Evolutionary conservation across 2,888 invertebrate species (phyloP), one percentile per base, ranked within the genome.

Genomic region (Pristionchus maxplancki): DNA sequence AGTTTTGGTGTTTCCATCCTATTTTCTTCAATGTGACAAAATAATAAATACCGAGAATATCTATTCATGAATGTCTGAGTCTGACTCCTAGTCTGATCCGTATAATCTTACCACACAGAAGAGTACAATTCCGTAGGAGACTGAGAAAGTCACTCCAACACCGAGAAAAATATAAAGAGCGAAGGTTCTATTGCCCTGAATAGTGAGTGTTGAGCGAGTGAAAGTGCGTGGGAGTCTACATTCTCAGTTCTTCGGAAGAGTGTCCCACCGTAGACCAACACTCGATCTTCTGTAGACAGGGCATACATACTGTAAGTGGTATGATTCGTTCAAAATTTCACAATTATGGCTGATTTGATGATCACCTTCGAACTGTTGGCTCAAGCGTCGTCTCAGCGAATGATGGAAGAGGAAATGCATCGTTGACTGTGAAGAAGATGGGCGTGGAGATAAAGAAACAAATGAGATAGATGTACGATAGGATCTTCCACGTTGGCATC

Each of bases 131-230:
- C 53, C 82, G 34, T 53, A 83, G 13, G 82, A 40, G 24, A 11
- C 31, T 9, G 31, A 24, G 28, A 83, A 83, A 0, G 82, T 83
- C 20, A 83, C 28, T 11, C 82, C 82, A 34, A 83, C 31, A 24
- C 82, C 82, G 24, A 83, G 28, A 11, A 83, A 83, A 31, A 44
- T 53, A 9, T 83, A 83, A 5, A 53, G 34, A 6, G 82, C 82
- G 34, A 83, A 83, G 31, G 82, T 50, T 1, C 82, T 53, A 53
- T 83, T 83, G 13, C 53, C 82, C 82, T 83, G 82, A 83, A 40
- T 11, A 48, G 31, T 0, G 13, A 24, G 31, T 40, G n/a, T 9
- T 24, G 6, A 31, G 1, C 17, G 31, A 6, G 28, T 17, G 24
- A 8, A 34, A 37, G 44, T 40, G 78, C n/a, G 24, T 58, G 58